These are phyloP conservation scores for Ptychoptera albimana DNA, from an alignment of 2,888 invertebrate genomes.

Conservation along the genomic window DNA sequence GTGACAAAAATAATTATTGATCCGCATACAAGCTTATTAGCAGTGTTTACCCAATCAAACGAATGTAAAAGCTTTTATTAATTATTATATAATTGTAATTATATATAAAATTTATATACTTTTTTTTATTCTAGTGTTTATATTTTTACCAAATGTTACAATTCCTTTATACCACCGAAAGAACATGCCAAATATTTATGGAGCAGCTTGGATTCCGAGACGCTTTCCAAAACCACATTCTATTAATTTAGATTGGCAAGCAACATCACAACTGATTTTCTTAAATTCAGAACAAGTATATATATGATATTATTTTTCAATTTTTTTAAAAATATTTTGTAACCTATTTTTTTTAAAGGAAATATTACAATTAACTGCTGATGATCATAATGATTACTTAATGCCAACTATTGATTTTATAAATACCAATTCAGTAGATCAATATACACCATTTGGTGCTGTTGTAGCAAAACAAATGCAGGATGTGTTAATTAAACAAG, in stretches of 20 bases:
- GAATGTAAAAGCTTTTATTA: conserved; percentile 40
- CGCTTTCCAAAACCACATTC: conserved; percentile 30
- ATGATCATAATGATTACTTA: conserved; percentile 26
- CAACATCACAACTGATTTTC: conserved; percentile 42
- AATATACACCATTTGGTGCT: conserved; percentile 33
- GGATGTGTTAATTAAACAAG: conserved; percentile 7
- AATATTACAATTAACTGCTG: conserved; percentile 31
- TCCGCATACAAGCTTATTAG: conserved; percentile 43
- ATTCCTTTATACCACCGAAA: conserved; percentile 35
- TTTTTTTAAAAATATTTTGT: not conserved
- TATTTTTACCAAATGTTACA: conserved; percentile 43
- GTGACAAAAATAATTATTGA: conserved; percentile 36
- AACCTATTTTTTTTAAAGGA: conserved; percentile 26
- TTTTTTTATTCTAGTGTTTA: conserved; percentile 35
- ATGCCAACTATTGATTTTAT: conserved; percentile 25
- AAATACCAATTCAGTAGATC: conserved; percentile 12
- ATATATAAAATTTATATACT: conserved; percentile 1
- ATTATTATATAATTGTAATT: conserved; percentile 1
- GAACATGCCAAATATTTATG: conserved; percentile 30
- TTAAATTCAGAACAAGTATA: conserved; percentile 41
- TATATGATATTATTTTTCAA: conserved; percentile 1
- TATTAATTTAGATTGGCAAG: conserved; percentile 38
- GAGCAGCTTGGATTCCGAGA: conserved; percentile 41
- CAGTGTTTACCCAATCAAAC: conserved; percentile 41
- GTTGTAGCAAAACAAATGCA: conserved; percentile 27